Percentiles rank a stretch among this genome's conserved stretches.
Evolutionary conservation across 2,888 invertebrate genomes (phyloP).

Genomic region (Molanna angustata): DNA sequence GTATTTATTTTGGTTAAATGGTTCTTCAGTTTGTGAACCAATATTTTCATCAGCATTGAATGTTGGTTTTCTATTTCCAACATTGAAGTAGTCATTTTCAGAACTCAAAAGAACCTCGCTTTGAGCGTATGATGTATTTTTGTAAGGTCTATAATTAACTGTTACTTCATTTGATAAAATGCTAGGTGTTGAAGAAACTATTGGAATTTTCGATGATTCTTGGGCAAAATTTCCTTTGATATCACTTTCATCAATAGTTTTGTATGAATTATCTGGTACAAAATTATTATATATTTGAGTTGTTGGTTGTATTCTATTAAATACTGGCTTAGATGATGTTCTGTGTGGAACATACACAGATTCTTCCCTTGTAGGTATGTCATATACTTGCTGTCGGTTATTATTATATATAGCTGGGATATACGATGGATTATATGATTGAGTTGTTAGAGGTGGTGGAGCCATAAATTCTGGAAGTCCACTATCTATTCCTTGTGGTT

Average conservation of each 20-base stretch:
- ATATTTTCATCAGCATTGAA: constrained; percentile 37
- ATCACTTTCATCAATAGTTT: constrained; percentile 45
- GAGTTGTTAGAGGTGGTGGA: constrained; percentile 38
- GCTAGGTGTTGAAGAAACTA: constrained; percentile 46
- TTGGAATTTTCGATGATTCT: constrained; percentile 51
- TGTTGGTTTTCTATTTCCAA: constrained; percentile 38
- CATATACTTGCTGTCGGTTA: constrained; percentile 47
- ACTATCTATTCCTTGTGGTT: not conserved
- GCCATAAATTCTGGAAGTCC: constrained; percentile 19
- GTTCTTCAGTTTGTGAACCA: constrained; percentile 53
- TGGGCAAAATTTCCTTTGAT: constrained; percentile 51
- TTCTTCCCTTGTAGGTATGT: constrained; percentile 50
- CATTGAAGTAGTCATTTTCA: constrained; percentile 36
- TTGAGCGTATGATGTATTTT: constrained; percentile 36
- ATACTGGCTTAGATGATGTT: constrained; percentile 31
- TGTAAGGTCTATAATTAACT: constrained; percentile 37
- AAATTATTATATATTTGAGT: constrained; percentile 40
- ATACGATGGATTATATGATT: constrained; percentile 42
- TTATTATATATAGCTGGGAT: constrained; percentile 44
- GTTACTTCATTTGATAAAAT: constrained; percentile 32
- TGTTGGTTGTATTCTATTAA: constrained; percentile 38
- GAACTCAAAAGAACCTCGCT: constrained; percentile 38
- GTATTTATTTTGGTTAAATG: constrained; percentile 40
- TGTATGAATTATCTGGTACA: constrained; percentile 44
- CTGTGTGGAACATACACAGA: constrained; percentile 34